Evolutionary conservation across 2,113 vertebrate species (phyloP), one percentile per base, ranked within the genome.

Genomic region (Heterotis niloticus): DNA sequence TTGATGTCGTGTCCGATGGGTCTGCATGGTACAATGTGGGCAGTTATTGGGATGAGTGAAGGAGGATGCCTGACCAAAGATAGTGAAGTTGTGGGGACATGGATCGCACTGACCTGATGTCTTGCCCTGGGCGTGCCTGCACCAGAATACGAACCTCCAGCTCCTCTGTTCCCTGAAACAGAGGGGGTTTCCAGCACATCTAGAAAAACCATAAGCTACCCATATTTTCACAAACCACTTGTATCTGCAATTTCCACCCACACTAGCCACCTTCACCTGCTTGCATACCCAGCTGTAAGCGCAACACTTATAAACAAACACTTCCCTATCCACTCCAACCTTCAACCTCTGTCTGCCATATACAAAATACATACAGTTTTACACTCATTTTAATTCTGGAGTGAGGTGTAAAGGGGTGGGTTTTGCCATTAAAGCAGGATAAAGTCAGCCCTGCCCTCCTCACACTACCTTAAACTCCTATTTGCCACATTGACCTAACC

Each of bases 1-100:
- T 98, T 95, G 92, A 99, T 99, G 87, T 99, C 98, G 78, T 99
- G 98, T 83, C 98, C 98, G 76, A 99, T 99, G 72, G 97, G 96
- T 90, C 97, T 99, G 91, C 52, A 84, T 84, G 82, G 4, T 74
- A 52, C 80, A 71, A 23, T 20, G 64, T 77, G 1, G 78, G 10
- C 17, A 12, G 59, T 69, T n/a, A 76, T 9, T 60, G 60, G 24
- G 18, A 14, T 18, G 64, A 29, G 28, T 5, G 20, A 16, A 18
- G 17, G 59, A 23, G n/a, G 56, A 7, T 44, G 64, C n/a, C 17
- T 77, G 74, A 17, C 16, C 26, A 5, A 14, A 4, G 9, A 26
- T 16, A 24, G 54, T 2, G 24, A 66, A 59, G 7, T 17, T 14
- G 28, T 28, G 4, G 16, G 57, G 24, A 12, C 56, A 14, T 9